Conservation (phyloP, 2,797 vertebrate species). For the Acipenser oxyrinchus region DNA sequence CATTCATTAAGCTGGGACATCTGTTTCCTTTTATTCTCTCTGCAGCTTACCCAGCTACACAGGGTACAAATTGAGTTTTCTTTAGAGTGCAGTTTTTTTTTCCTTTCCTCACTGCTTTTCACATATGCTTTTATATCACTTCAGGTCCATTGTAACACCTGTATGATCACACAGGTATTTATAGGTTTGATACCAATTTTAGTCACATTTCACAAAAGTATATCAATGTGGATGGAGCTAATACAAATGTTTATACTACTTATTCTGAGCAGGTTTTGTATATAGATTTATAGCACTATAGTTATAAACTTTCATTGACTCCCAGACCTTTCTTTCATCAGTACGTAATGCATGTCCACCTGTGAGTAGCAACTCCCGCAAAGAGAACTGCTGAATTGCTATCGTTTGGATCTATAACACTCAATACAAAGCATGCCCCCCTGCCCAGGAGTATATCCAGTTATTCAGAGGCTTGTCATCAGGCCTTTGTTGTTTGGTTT, state of each 20-base stretch:
- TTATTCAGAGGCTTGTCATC: constrained; percentile 38
- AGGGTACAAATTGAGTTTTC: constrained; percentile 25
- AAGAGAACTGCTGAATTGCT: no score
- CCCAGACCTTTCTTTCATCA: no score
- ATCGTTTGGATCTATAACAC: background rate
- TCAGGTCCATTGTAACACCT: constrained; percentile 22
- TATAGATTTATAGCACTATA: no score
- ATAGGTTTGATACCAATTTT: constrained; percentile 10
- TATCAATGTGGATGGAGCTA: no score
- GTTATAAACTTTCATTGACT: no score
- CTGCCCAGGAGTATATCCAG: constrained; percentile 14
- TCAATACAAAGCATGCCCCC: constrained; percentile 8
- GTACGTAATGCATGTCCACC: no score
- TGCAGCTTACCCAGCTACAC: constrained; percentile 21
- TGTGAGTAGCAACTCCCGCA: no score
- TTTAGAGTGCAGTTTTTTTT: constrained; percentile 19
- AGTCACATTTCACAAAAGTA: no score
- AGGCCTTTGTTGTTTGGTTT: constrained; percentile 35
- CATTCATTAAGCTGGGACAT: constrained; percentile 59
- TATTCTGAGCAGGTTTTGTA: no score
- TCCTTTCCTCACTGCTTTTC: constrained; percentile 9
- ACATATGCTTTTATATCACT: constrained; percentile 25
- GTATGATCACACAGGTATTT: constrained; percentile 18
- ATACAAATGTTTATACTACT: no score
- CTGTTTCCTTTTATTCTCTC: constrained; percentile 59